Evolutionary conservation across 2,797 vertebrate species (phyloP).

Genomic region (Leuciscus waleckii): DNA sequence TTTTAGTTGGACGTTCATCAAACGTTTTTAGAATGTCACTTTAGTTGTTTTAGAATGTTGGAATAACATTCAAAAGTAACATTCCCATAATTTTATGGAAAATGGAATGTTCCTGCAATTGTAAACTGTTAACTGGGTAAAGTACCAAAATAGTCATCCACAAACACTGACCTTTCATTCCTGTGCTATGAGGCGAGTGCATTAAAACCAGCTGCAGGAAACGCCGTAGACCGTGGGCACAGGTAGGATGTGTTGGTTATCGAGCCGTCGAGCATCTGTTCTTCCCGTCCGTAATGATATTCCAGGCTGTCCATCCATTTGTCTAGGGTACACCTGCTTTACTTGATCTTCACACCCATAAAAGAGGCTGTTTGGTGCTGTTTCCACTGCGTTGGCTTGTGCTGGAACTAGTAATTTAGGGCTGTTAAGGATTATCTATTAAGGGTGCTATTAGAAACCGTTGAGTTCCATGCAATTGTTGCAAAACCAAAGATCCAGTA

Average conservation of each 20-base stretch:
- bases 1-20: background rate
- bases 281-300: conserved; percentile 66
- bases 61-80: background rate
- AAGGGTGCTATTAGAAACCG: conserved; percentile 29
- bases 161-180: conserved; percentile 41
- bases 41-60: background rate
- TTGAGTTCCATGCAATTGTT: background rate
- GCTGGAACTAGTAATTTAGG: conserved; percentile 27
- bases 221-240: conserved; percentile 60
- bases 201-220: conserved; percentile 68
- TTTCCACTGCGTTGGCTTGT: conserved; percentile 20
- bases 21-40: background rate
- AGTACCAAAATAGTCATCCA: conserved; percentile 8
- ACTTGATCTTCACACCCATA: conserved; percentile 69
- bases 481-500: background rate
- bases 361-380: conserved; percentile 68
- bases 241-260: conserved; percentile 63
- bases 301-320: conserved; percentile 66
- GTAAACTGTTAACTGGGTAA: background rate
- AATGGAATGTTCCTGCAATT: background rate
- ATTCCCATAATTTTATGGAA: background rate
- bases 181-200: conserved; percentile 31
- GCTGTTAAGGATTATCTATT: conserved; percentile 33
- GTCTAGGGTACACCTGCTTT: conserved; percentile 73
- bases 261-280: conserved; percentile 69